Percentiles rank a stretch among this genome's conserved stretches.
phyloP scores from a whole-genome alignment of 2,888 invertebrate genomes.

The Sarcophaga carnaria region DNA sequence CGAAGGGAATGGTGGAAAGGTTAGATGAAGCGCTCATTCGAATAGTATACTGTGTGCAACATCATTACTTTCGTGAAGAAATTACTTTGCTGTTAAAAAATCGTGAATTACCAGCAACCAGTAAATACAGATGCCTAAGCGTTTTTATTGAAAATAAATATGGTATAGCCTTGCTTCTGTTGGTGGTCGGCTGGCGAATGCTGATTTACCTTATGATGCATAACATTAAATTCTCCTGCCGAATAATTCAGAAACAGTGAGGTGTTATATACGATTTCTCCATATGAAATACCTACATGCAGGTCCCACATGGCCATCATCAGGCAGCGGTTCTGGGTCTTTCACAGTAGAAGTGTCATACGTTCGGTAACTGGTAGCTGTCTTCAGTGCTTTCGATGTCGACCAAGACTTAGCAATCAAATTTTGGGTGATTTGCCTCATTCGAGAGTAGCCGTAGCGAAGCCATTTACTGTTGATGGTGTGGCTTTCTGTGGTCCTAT shows the following conservation, averaged over 20 bases:
- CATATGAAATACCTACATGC: constrained; percentile 44
- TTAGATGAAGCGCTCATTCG: constrained; percentile 33
- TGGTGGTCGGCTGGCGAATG: constrained; percentile 40
- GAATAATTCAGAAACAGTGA: constrained; percentile 2
- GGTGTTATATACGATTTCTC: constrained; percentile 21
- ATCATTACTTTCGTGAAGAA: constrained; percentile 31
- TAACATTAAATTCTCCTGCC: no score
- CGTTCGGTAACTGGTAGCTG: constrained; percentile 30
- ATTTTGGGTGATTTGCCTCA: constrained; percentile 62
- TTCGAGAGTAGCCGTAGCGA: constrained; percentile 48
- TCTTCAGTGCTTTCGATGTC: constrained; percentile 61
- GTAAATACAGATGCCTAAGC: constrained; percentile 33
- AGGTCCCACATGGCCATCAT: constrained; percentile 52
- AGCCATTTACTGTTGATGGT: constrained; percentile 56
- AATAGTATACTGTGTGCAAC: constrained; percentile 45
- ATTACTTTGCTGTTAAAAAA: background rate
- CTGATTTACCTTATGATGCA: no score
- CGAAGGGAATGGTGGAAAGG: background rate
- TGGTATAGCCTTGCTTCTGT: constrained; percentile 43
- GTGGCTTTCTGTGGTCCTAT: constrained; percentile 56
- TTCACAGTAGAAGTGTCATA: constrained; percentile 48
- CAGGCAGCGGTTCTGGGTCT: constrained; percentile 61
- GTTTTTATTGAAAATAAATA: constrained; percentile 35
- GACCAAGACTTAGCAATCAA: constrained; percentile 51
- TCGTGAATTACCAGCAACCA: constrained; percentile 5